Base-by-base conservation (phyloP, 2,113 vertebrate genomes). In the Caranx melampygus region DNA sequence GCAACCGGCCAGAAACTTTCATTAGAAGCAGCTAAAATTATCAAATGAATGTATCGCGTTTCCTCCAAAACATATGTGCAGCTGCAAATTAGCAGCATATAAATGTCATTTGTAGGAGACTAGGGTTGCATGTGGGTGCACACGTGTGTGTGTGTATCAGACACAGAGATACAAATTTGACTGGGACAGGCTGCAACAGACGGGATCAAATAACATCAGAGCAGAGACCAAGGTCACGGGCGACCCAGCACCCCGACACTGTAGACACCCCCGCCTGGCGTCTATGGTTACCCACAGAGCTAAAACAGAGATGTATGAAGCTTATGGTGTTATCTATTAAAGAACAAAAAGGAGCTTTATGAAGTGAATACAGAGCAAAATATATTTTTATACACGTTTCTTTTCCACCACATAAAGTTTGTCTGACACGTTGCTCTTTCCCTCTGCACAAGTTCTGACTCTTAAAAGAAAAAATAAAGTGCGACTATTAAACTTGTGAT, bases 201-300 rank as follows among this genome's bases (percentile, higher is more conserved):
- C 42, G 16, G 61, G 93, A 94, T 95, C 89, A 70, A 77, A 86
- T 95, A 86, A 90, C 92, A 81, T 63, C 65, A 68, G 61, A 77
- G 65, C 54, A 61, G 51, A 87, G 52, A 73, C 65, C 60, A 62
- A 83, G 83, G 68, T 65, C 75, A 72, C 7, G 14, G 47, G 44
- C 74, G 82, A 79, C 20, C 59, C 65, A 71, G 65, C 71, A 40
- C 73, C 81, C 55, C 44, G 1, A 75, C 60, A 84, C 52, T 6
- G 34, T 34, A 55, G 58, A 21, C 57, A 33, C 55, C 72, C 51
- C 21, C 35, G 12, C 21, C 47, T 35, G 33, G 55, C 7, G 13
- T 78, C 83, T 87, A 55, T 14, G 2, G 75, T 89, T 88, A 61
- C 82, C 58, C 52, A 55, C 47, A 34, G 35, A 33, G 62, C 42